Base-by-base conservation (phyloP, 2,888 invertebrate species). In the Ennomos fuscantarius region DNA sequence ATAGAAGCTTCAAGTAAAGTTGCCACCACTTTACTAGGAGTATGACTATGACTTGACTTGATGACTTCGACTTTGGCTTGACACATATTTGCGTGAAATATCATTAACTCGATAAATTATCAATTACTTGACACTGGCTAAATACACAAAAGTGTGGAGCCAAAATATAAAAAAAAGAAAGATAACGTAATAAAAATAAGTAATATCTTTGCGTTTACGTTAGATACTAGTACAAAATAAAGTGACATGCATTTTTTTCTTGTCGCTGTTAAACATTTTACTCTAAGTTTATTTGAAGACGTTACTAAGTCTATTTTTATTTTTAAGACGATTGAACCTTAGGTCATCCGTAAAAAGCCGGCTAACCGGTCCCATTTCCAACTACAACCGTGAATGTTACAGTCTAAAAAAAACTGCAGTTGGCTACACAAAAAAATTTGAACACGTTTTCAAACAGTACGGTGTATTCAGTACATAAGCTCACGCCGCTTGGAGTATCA, bases 331-430 rank as follows among this genome's bases (percentile, higher is more conserved):
- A 56, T 64, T 65, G 65, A 63, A 65, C 65, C 49, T 48, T 60
- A 63, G 67, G 67, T 65, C 63, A 65, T 53, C 63, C 59, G 60
- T 63, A 59, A 55, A 52, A 59, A 58, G 49, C 56, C 51, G 42
- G 49, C 53, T 55, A 47, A 53, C 55, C 55, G 43, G 52, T 53
- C 49, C 63, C 58, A 65, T 67, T 67, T 62, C 60, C 62, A 60
- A 65, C 65, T 60, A 62, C 59, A 65, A 66, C 70, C 70, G 60
- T 72, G 69, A 70, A 69, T 67, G 60, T 63, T 62, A 57, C 51
- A 56, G 55, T 51, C 44, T 49, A 66, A 70, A 70, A n/a, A 24
- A 71, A 65, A 63, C 60, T 41, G 44, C 49, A 67, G 65, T 55
- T 62, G 66, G 60, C 60, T 60, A 43, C 50, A 59, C 57, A 65